Evolutionary conservation across 2,888 invertebrate species (phyloP).

Genomic region (Xestia xanthographa): DNA sequence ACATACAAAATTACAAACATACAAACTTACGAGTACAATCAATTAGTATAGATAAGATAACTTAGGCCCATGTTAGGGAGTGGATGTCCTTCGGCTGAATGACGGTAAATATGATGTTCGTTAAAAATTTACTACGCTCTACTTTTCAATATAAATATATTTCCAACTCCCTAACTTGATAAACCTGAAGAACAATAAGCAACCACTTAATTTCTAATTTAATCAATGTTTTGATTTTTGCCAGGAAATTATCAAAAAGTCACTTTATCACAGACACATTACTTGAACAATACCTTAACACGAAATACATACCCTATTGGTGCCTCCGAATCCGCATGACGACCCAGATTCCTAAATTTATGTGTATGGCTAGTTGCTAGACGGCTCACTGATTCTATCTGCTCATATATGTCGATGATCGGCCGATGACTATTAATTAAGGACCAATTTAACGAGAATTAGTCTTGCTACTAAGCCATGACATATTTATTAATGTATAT

Average conservation of each 20-base stretch:
- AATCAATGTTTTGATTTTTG: too few species aligned
- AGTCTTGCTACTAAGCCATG: slow-evolving; percentile 10
- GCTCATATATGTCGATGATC: slow-evolving; percentile 56
- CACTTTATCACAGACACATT: background rate
- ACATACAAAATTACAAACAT: too few species aligned
- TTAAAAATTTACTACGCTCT: background rate
- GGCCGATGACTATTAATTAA: slow-evolving; percentile 50
- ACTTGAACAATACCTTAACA: background rate
- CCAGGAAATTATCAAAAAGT: background rate
- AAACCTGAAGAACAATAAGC: background rate
- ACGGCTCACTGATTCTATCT: slow-evolving; percentile 53
- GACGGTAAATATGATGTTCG: background rate
- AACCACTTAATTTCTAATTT: too few species aligned
- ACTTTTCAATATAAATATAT: background rate
- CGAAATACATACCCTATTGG: slow-evolving; percentile 26
- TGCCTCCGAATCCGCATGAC: slow-evolving; percentile 49
- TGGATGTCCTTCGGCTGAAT: background rate
- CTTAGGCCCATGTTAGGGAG: background rate
- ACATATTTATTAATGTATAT: slow-evolving; percentile 2
- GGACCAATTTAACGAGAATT: slow-evolving; percentile 26
- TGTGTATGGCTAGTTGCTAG: slow-evolving; percentile 32
- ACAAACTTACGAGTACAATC: too few species aligned
- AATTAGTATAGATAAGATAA: background rate
- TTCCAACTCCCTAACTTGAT: background rate
- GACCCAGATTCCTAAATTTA: slow-evolving; percentile 43